Percentiles rank a stretch among this genome's conserved stretches.
Conservation (phyloP, 2,113 vertebrate species). For the Zosterops pallidus region DNA sequence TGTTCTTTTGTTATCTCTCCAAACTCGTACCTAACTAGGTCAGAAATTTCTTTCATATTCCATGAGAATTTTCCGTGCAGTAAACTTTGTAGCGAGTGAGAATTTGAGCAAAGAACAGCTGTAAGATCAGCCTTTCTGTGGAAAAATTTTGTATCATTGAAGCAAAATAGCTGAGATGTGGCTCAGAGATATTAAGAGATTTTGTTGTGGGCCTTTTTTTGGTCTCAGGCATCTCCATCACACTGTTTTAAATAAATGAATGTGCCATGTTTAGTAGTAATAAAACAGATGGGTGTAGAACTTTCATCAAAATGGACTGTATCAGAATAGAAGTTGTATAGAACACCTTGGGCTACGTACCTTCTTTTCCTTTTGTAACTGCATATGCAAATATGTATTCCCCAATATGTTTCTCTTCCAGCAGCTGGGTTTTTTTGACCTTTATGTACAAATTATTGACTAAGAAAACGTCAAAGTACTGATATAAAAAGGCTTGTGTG, state of each 20-base stretch:
- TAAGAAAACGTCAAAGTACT: slow-evolving; percentile 1
- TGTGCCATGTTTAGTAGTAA: not conserved
- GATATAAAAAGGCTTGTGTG: not conserved
- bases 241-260: not conserved
- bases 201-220: not conserved
- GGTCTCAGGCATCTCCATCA: not conserved
- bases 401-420: not conserved
- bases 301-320: not conserved
- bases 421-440: not conserved
- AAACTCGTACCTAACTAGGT: not conserved
- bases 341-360: not conserved
- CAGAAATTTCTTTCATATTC: not conserved
- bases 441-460: not conserved
- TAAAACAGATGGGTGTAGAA: slow-evolving; percentile 20
- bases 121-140: not conserved
- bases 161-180: not conserved
- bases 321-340: not conserved
- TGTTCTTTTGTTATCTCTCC: not conserved
- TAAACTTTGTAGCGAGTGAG: not conserved
- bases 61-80: not conserved
- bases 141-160: not conserved
- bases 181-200: not conserved
- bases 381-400: not conserved
- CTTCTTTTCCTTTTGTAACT: not conserved
- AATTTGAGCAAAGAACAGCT: not conserved